phyloP scores from a whole-genome alignment of 1,140 invertebrate species.

The Drosophila dunni region DNA sequence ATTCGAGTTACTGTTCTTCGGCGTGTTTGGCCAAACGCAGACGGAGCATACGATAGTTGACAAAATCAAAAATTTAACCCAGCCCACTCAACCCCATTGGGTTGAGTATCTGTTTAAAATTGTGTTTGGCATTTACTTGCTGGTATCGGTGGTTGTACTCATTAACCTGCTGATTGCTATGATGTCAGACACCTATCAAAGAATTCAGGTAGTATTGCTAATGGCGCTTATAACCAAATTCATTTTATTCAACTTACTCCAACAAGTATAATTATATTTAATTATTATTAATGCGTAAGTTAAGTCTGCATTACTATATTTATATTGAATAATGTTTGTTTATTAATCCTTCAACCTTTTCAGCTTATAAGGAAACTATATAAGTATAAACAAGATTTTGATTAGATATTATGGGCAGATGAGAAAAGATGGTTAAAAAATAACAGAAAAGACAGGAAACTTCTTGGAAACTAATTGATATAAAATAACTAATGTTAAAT shows the following conservation, averaged over 20 bases:
- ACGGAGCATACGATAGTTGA: conserved; percentile 90
- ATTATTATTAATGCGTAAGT: conserved; percentile 45
- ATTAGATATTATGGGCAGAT: background rate
- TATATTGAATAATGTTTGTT: conserved; percentile 5
- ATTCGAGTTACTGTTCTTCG: conserved; percentile 99
- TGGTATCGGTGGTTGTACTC: conserved; percentile 98
- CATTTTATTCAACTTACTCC: conserved; percentile 22
- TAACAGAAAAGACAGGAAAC: too few relatives aligned
- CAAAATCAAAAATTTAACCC: conserved; percentile 84
- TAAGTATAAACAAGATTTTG: background rate
- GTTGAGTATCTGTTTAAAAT: conserved; percentile 92
- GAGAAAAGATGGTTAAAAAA: background rate
- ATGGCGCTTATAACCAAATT: conserved; percentile 58
- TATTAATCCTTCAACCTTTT: conserved; percentile 61
- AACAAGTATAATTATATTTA: conserved; percentile 13
- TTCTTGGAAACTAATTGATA: too few relatives aligned
- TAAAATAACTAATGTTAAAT: too few relatives aligned
- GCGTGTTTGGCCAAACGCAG: conserved; percentile 98
- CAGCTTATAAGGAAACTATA: conserved; percentile 38
- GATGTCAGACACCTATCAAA: conserved; percentile 99
- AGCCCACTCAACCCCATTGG: conserved; percentile 89
- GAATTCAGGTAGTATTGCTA: conserved; percentile 93
- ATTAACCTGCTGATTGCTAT: conserved; percentile 99
- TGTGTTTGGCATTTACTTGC: conserved; percentile 96
- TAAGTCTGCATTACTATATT: conserved; percentile 44